phyloP scores from a whole-genome alignment of 2,113 vertebrate species.

The Ranitomeya variabilis region DNA sequence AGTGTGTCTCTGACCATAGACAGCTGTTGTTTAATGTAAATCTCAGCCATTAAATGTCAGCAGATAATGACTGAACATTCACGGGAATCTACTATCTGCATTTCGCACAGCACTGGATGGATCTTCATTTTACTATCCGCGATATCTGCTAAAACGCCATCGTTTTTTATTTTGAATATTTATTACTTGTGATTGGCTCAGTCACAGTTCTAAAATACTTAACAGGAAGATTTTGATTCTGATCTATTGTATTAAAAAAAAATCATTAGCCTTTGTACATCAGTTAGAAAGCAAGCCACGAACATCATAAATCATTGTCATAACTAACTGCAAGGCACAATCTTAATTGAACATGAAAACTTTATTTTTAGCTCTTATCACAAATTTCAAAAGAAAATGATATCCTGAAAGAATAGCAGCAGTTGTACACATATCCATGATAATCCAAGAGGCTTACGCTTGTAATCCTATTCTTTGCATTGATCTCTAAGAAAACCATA shows the following conservation, averaged over 20 bases:
- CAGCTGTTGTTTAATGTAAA: slow-evolving; percentile 23
- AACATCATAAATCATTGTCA: slow-evolving; percentile 16
- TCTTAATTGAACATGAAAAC: slow-evolving; percentile 45
- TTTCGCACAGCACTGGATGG: neutral
- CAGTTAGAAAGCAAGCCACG: neutral
- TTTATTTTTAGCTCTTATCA: slow-evolving; percentile 36
- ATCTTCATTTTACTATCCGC: neutral
- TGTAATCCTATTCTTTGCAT: slow-evolving; percentile 30
- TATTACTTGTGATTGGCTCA: slow-evolving; percentile 9
- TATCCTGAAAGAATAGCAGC: slow-evolving; percentile 37
- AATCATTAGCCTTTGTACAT: neutral
- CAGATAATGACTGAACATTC: neutral
- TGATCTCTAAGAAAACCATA: slow-evolving; percentile 26
- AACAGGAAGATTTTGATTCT: neutral
- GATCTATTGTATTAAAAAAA: slow-evolving; percentile 3
- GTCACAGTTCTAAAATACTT: slow-evolving; percentile 18
- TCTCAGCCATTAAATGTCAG: neutral
- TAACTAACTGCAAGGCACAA: slow-evolving; percentile 36
- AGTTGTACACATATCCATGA: slow-evolving; percentile 28
- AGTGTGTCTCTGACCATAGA: neutral
- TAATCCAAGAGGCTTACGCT: slow-evolving; percentile 26
- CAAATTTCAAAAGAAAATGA: slow-evolving; percentile 27
- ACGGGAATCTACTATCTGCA: neutral
- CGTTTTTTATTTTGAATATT: neutral
- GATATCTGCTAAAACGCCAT: neutral